Conservation (phyloP, 2,113 vertebrate genomes). For the Nibea coibor region DNA sequence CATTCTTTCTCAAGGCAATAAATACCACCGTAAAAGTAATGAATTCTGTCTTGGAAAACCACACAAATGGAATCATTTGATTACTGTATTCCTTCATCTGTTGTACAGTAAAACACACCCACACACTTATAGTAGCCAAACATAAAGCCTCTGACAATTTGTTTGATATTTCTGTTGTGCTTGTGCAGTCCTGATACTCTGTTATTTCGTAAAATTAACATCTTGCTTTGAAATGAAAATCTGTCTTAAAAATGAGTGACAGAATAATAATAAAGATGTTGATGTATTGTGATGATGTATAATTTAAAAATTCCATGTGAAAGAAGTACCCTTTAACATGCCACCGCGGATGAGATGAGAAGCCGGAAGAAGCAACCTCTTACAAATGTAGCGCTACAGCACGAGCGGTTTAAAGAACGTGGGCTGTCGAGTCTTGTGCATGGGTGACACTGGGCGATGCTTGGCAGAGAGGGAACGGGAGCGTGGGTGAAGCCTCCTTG, state of each 20-base stretch:
- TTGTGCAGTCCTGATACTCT: slow-evolving; percentile 1
- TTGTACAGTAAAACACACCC: slow-evolving; percentile 44
- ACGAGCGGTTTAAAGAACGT: slow-evolving; percentile 47
- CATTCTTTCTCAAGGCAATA: slow-evolving; percentile 59
- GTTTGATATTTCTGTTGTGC: slow-evolving; percentile 4
- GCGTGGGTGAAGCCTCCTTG: slow-evolving; percentile 77
- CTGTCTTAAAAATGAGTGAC: slow-evolving; percentile 14
- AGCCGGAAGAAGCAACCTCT: slow-evolving; percentile 51
- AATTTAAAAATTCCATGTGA: slow-evolving; percentile 3
- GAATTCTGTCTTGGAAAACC: slow-evolving; percentile 57
- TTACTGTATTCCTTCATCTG: slow-evolving; percentile 42
- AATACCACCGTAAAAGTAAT: slow-evolving; percentile 55
- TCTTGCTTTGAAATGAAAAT: slow-evolving; percentile 14
- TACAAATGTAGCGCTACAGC: slow-evolving; percentile 38
- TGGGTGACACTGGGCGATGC: slow-evolving; percentile 61
- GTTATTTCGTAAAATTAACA: slow-evolving; percentile 25
- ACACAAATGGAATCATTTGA: slow-evolving; percentile 65
- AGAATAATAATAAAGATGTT: slow-evolving; percentile 31
- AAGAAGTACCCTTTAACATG: slow-evolving; percentile 19
- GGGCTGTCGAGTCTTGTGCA: slow-evolving; percentile 49
- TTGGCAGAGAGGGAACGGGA: slow-evolving; percentile 59
- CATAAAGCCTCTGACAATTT: slow-evolving; percentile 31
- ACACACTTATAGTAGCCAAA: slow-evolving; percentile 39
- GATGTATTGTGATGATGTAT: slow-evolving; percentile 2
- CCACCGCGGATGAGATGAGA: slow-evolving; percentile 44